Evolutionary conservation across 2,797 vertebrate genomes (phyloP).

Genomic region (Alauda arvensis): DNA sequence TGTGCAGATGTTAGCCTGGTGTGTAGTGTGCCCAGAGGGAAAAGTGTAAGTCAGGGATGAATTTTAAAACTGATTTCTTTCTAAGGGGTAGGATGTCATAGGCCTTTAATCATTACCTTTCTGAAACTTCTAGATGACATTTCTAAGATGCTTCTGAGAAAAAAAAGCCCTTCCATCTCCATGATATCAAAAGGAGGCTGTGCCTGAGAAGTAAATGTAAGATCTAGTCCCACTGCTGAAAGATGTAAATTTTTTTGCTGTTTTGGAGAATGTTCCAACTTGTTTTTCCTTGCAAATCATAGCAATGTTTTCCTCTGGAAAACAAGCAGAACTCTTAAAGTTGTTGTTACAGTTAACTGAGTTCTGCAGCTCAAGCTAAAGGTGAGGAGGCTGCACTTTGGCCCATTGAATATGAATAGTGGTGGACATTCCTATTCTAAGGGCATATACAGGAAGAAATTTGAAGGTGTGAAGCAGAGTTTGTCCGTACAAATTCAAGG

Average conservation of each 20-base stretch:
- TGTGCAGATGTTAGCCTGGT: conserved; percentile 41
- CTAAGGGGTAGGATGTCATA: neutral
- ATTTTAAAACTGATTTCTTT: conserved; percentile 40
- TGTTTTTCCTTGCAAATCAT: conserved; percentile 49
- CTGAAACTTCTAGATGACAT: conserved; percentile 27
- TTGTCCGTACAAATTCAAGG: conserved; percentile 24
- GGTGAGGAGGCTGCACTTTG: conserved; percentile 6
- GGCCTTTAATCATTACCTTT: conserved; percentile 25
- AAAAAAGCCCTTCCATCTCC: conserved; percentile 41
- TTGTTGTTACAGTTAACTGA: conserved; percentile 23
- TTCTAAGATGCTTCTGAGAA: conserved; percentile 65
- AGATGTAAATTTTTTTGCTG: conserved; percentile 67
- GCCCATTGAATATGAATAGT: neutral
- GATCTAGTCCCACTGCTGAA: conserved; percentile 61
- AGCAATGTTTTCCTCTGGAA: conserved; percentile 47
- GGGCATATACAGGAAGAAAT: neutral
- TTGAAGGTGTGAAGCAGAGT: neutral
- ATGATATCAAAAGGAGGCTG: conserved; percentile 62
- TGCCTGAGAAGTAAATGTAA: conserved; percentile 66
- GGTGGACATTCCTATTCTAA: conserved; percentile 31
- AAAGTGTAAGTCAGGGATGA: conserved; percentile 3
- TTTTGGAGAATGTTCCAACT: conserved; percentile 68
- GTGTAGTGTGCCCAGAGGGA: conserved; percentile 19
- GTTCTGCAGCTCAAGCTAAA: conserved; percentile 31
- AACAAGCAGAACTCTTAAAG: conserved; percentile 26